A percentile compares a stretch with the other conserved stretches of the same genome.
Conservation (phyloP, 2,113 vertebrate genomes). For the Crotophaga sulcirostris region DNA sequence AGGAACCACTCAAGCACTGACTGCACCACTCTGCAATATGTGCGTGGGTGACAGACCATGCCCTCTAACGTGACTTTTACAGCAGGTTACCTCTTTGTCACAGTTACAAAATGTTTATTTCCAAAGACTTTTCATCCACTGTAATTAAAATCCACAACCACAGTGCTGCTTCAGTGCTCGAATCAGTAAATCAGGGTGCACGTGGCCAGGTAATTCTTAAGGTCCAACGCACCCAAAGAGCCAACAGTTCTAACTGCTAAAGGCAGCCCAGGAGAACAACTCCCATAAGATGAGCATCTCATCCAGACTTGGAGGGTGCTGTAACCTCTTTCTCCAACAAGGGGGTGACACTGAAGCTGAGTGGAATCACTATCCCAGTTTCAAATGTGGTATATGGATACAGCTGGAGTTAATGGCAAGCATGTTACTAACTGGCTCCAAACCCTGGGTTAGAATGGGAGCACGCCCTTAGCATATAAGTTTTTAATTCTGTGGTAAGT, state of each 20-base stretch:
- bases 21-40: rapidly evolving
- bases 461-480: neutral
- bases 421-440: neutral
- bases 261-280: neutral
- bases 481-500: neutral
- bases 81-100: neutral
- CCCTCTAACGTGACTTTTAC: neutral
- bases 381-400: neutral
- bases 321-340: neutral
- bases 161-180: rapidly evolving
- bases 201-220: too few species aligned
- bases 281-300: neutral
- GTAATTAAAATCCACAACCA: neutral
- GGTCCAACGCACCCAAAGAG: rapidly evolving
- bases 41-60: rapidly evolving
- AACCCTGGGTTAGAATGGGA: neutral
- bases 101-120: neutral
- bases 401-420: neutral
- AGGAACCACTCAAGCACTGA: neutral
- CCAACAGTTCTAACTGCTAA: neutral
- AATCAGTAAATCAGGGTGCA: neutral
- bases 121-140: neutral
- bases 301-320: neutral
- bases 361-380: neutral
- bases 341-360: neutral